phyloP scores from a whole-genome alignment of 2,113 vertebrate species.

The Petaurus breviceps region DNA sequence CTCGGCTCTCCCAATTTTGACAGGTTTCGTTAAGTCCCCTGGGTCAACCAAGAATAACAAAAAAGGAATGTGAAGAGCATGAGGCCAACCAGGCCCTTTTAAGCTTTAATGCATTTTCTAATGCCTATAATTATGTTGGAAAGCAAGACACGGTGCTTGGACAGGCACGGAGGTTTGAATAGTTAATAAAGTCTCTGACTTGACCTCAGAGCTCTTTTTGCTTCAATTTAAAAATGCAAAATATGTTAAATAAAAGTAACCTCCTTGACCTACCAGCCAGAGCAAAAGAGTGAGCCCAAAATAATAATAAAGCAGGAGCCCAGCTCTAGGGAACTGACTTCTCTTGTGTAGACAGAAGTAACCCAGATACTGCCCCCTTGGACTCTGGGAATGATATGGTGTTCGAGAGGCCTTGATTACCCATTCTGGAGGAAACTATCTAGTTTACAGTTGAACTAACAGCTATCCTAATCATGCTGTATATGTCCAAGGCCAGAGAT shows the following conservation, averaged over 20 bases:
- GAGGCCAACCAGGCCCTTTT: rapidly evolving
- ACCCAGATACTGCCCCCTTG: neutral
- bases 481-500: neutral
- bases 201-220: neutral
- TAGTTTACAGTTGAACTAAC: neutral
- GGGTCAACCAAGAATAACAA: conserved; percentile 34
- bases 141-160: neutral
- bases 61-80: neutral
- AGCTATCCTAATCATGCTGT: neutral
- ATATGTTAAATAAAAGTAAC: neutral
- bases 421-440: neutral
- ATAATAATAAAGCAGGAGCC: rapidly evolving
- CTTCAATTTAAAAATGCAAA: neutral
- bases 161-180: neutral
- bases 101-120: neutral
- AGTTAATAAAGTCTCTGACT: neutral
- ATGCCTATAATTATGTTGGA: rapidly evolving
- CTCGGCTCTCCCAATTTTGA: neutral
- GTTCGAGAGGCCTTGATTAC: neutral
- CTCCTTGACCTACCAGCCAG: neutral
- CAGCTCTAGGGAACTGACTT: rapidly evolving
- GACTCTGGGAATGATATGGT: neutral
- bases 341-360: neutral
- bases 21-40: conserved; percentile 20
- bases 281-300: neutral